Evolutionary conservation across 2,888 invertebrate species (phyloP), one percentile per base, ranked within the genome.

Genomic region (Baronia brevicornis): DNA sequence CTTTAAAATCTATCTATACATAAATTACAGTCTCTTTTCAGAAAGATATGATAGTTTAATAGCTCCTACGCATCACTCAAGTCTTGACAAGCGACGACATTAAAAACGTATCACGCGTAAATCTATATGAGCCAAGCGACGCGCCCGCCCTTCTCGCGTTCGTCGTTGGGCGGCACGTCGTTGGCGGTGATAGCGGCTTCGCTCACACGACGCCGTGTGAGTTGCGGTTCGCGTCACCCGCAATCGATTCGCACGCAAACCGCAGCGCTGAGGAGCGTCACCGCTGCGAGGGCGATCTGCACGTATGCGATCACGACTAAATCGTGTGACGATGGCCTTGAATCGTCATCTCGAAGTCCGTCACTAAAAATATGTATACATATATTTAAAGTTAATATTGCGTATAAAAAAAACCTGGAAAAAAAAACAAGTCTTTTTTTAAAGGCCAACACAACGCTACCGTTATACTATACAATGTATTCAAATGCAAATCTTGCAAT

Each of bases 41-140:
- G n/a, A n/a, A n/a, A n/a, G n/a, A n/a, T n/a, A n/a, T n/a, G n/a
- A n/a, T n/a, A n/a, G n/a, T n/a, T n/a, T n/a, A n/a, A n/a, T n/a
- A n/a, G n/a, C n/a, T n/a, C n/a, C n/a, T n/a, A n/a, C n/a, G n/a
- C n/a, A n/a, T n/a, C n/a, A n/a, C n/a, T n/a, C 9, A 9, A n/a
- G 22, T 29, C 29, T 11, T 3, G 5, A 6, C 3, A 7, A 15
- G 8, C 6, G 33, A 34, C 32, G 42, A 38, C 39, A 39, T 42
- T 33, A 33, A 29, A 18, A 34, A 33, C 31, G 27, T 42, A 38
- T 30, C 28, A 28, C 30, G 24, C 35, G 13, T 33, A 29, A 14
- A 39, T 59, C 80, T 84, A 88, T 55, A 86, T 86, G 38, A 87
- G 75, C 88, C 88, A 88, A 12, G 88, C 88, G 4, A 88, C 87